phyloP scores from a whole-genome alignment of 2,797 vertebrate genomes.

The Podarcis siculus region DNA sequence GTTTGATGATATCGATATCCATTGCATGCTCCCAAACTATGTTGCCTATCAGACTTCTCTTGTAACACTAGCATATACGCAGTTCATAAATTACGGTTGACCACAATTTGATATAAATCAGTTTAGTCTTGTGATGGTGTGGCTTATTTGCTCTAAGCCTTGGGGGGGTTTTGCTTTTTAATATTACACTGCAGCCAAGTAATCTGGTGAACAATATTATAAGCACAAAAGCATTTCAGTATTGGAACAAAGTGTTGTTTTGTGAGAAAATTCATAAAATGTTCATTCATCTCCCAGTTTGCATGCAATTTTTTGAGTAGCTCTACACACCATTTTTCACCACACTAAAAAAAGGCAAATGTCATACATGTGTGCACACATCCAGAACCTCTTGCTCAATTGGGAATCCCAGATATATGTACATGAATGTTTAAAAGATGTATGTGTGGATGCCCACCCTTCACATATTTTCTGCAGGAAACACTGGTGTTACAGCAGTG shows the following conservation, averaged over 20 bases:
- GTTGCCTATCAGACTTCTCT: neutral
- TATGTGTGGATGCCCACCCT: neutral
- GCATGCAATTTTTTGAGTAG: constrained; percentile 45
- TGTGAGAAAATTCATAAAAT: constrained; percentile 50
- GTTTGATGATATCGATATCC: fast-evolving
- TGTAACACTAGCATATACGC: neutral
- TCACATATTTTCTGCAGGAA: neutral
- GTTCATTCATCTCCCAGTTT: constrained; percentile 55
- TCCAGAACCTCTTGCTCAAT: neutral
- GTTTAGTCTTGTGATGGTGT: neutral
- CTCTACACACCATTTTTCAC: neutral
- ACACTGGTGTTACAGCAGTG: neutral
- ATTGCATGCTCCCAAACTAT: neutral
- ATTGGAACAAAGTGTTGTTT: neutral
- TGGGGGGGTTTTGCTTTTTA: neutral
- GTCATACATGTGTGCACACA: neutral
- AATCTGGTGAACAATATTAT: constrained; percentile 15
- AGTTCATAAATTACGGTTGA: neutral
- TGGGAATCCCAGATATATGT: neutral
- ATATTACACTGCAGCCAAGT: constrained; percentile 1
- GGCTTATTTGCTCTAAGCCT: neutral
- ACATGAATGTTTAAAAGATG: neutral
- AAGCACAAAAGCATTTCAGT: neutral
- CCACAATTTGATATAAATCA: neutral
- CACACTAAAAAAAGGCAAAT: neutral